A percentile compares a stretch with the other conserved stretches of the same genome.
Conservation (phyloP, 2,888 invertebrate species). For the Nemotelus nigrinus region DNA sequence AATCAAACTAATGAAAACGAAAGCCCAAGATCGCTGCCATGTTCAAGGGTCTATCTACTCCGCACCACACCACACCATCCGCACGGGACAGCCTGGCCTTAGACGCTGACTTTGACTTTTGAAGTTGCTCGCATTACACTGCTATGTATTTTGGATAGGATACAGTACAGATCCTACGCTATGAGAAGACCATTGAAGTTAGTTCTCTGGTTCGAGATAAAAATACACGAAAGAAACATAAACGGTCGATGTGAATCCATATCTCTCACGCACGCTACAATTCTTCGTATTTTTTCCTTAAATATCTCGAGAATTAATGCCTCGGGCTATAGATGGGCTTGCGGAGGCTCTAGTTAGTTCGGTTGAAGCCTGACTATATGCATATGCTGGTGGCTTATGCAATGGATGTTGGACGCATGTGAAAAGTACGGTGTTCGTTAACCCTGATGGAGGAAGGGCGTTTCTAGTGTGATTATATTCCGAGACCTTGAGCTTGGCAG, state of each 20-base stretch:
- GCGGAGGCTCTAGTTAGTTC: slow-evolving; percentile 29
- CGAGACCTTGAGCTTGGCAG: too few species aligned
- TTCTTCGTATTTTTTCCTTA: slow-evolving; percentile 36
- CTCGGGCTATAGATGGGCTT: slow-evolving; percentile 4
- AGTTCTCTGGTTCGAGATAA: slow-evolving; percentile 20
- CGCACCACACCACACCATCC: too few species aligned
- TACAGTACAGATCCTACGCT: too few species aligned
- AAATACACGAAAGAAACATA: slow-evolving; percentile 41
- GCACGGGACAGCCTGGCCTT: too few species aligned
- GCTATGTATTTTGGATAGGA: too few species aligned
- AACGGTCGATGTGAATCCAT: slow-evolving; percentile 41
- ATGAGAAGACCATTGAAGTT: background rate
- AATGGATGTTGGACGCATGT: background rate
- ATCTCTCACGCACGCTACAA: slow-evolving; percentile 44
- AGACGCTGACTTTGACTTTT: too few species aligned
- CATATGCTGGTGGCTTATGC: background rate
- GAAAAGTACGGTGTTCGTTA: slow-evolving; percentile 7
- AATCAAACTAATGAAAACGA: slow-evolving; percentile 47
- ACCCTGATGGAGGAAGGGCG: slow-evolving; percentile 2
- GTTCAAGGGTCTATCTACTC: background rate
- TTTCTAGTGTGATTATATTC: too few species aligned
- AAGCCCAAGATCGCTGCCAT: slow-evolving; percentile 36
- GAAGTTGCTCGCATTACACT: too few species aligned
- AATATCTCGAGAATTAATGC: slow-evolving; percentile 33
- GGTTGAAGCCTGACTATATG: slow-evolving; percentile 17